These are phyloP conservation scores for Scomber colias DNA, from an alignment of 2,113 vertebrate species.

Conservation along the genomic window DNA sequence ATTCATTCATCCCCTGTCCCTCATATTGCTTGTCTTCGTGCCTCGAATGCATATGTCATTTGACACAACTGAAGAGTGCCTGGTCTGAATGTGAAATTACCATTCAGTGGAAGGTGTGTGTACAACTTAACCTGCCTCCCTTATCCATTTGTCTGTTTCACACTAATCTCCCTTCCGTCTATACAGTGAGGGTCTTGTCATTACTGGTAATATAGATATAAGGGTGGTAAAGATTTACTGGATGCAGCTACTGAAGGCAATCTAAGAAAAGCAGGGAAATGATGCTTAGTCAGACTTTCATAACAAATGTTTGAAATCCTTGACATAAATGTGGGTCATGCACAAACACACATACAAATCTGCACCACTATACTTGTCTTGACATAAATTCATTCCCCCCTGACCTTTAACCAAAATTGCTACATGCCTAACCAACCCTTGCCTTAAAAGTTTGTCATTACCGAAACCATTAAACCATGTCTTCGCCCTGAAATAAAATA, in stretches of 20 bases:
- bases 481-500: neutral
- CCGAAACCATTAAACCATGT: neutral
- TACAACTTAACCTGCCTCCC: conserved; percentile 28
- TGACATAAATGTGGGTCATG: neutral
- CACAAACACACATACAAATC: neutral
- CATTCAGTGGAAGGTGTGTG: conserved; percentile 29
- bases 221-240: conserved; percentile 15
- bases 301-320: neutral
- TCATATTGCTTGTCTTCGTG: conserved; percentile 27
- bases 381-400: neutral
- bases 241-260: neutral
- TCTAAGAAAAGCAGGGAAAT: neutral
- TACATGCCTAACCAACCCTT: neutral
- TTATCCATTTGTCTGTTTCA: conserved; percentile 28
- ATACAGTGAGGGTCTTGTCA: neutral
- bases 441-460: neutral
- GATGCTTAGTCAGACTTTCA: neutral
- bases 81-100: conserved; percentile 50
- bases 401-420: neutral
- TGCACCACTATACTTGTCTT: neutral
- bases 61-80: conserved; percentile 34
- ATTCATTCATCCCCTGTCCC: conserved; percentile 44
- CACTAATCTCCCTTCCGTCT: conserved; percentile 23
- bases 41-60: conserved; percentile 51
- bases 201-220: conserved; percentile 12